A percentile compares a stretch with the other conserved stretches of the same genome.
Conservation (phyloP, 2,113 vertebrate genomes). For the Chitala chitala region DNA sequence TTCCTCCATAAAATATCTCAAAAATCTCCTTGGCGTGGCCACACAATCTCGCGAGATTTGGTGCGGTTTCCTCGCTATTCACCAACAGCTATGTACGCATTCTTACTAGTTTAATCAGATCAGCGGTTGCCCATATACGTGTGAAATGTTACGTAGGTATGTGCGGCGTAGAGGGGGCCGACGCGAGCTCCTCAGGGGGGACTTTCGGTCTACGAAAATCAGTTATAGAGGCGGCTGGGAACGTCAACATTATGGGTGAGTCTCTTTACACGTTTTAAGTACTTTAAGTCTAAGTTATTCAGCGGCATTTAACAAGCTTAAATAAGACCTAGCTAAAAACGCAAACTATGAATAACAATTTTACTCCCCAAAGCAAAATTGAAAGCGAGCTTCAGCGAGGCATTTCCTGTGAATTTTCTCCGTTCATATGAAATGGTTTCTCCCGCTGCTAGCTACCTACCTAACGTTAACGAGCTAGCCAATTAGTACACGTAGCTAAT, state of each 20-base stretch:
- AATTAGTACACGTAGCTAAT: background rate
- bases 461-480: background rate
- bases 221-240: conserved; percentile 38
- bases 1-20: conserved; percentile 10
- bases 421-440: conserved; percentile 11
- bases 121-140: conserved; percentile 29
- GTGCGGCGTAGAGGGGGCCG: conserved; percentile 25
- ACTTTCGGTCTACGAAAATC: conserved; percentile 46
- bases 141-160: conserved; percentile 35
- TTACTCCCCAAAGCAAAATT: background rate
- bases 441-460: background rate
- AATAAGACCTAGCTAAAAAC: background rate
- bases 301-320: background rate
- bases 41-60: conserved; percentile 42
- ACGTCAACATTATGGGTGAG: conserved; percentile 60
- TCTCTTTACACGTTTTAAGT: background rate
- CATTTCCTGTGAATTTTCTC: conserved; percentile 36
- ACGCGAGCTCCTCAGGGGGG: conserved; percentile 40
- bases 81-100: conserved; percentile 29
- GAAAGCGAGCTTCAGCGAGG: conserved; percentile 7
- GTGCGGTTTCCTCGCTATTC: conserved; percentile 28
- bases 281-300: background rate
- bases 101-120: background rate
- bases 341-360: background rate
- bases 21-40: conserved; percentile 21